phyloP scores from a whole-genome alignment of 2,797 vertebrate genomes.

The Poecilia wingei region DNA sequence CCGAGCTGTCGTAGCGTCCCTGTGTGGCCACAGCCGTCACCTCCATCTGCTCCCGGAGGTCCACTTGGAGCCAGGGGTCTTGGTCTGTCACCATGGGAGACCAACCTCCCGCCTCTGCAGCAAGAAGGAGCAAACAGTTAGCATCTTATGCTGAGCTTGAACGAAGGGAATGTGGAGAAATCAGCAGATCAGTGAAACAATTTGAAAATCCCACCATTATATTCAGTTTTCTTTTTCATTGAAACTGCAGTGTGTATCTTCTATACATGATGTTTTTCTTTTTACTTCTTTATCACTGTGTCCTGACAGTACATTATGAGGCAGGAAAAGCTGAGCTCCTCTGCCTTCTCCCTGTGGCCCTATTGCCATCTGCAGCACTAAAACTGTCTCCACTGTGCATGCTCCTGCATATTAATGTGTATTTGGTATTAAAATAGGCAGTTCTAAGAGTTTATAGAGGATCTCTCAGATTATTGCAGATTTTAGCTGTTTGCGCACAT shows the following conservation, averaged over 20 bases:
- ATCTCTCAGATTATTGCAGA: not conserved
- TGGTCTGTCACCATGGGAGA: conserved; percentile 86
- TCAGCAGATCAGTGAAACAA: not conserved
- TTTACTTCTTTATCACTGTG: too few species aligned
- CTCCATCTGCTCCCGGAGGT: conserved; percentile 92
- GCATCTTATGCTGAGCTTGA: not conserved
- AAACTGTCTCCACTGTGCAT: not conserved
- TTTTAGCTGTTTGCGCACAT: not conserved
- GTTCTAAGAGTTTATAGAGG: not conserved
- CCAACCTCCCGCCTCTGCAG: conserved; percentile 94
- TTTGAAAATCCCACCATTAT: not conserved
- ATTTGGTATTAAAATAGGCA: not conserved
- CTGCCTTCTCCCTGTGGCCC: too few species aligned
- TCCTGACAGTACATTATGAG: too few species aligned
- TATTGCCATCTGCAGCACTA: not conserved
- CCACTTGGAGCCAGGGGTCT: conserved; percentile 95
- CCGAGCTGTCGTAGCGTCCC: conserved; percentile 90
- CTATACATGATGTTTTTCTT: too few species aligned
- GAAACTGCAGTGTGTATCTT: too few species aligned
- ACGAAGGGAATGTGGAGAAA: not conserved
- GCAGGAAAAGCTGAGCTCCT: too few species aligned
- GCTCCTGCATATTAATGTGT: not conserved
- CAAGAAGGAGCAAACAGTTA: conserved; percentile 11
- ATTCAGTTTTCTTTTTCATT: not conserved
- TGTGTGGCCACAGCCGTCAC: conserved; percentile 92